Base-by-base conservation (phyloP, 2,888 invertebrate species). In the Coronaproctus castanopsis region DNA sequence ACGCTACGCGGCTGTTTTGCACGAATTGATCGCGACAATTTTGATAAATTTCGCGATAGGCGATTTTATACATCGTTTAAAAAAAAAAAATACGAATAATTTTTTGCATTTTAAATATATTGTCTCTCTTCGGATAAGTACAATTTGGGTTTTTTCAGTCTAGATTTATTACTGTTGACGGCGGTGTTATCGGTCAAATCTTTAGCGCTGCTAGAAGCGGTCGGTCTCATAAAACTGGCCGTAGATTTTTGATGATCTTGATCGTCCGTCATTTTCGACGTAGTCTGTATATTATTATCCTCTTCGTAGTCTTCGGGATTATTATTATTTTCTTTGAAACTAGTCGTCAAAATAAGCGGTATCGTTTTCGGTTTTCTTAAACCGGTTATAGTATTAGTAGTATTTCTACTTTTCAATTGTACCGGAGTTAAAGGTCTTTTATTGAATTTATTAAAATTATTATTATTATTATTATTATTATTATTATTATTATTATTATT, bases 181-280 rank as follows among this genome's bases (percentile, higher is more conserved):
- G n/a, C n/a, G n/a, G n/a, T n/a, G n/a, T n/a, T n/a, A 53, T 67
- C 67, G 24, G 65, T 63, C 49, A 65, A 62, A 64, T 78, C 80
- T 70, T 87, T 85, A 57, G 87, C 87, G 24, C 82, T 79, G 64
- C 88, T 89, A 10, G 89, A 83, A 23, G 88, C 82, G 0, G 90
- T 90, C 1, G 89, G 89, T 67, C 87, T 78, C 89, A 90, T 89
- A 69, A 89, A 89, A 62, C 83, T 79, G 75, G 71, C 66, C 70
- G 64, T 54, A 67, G 57, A 56, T 68, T 67, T 66, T 66, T 21
- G 69, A 69, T 19, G 24, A 10, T 24, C 24, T 57, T 74, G 73
- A 21, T 76, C 70, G 8, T 70, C 69, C 1, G 62, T 53, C 23
- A 61, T 69, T 75, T 71, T 66, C 70, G 64, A 54, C 68, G 57